phyloP scores from a whole-genome alignment of 2,888 invertebrate species.

The Cataglyphis albicans region DNA sequence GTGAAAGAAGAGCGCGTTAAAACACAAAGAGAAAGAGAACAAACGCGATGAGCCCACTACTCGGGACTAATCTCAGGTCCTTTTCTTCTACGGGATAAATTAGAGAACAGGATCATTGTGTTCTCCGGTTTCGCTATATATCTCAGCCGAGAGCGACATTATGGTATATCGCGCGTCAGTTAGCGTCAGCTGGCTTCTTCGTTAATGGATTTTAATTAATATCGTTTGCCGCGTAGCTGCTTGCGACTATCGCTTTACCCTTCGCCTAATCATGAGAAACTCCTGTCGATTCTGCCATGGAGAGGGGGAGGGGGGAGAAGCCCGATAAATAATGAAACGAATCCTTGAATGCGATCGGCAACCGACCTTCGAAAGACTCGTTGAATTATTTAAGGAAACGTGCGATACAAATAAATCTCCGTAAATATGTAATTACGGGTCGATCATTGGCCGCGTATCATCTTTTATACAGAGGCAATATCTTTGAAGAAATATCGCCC shows the following conservation, averaged over 20 bases:
- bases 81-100: conserved; percentile 40
- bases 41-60: neutral
- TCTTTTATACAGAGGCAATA: conserved; percentile 18
- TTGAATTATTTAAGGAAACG: conserved; percentile 57
- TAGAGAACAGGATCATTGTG: conserved; percentile 31
- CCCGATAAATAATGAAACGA: conserved; percentile 59
- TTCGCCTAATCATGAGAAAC: conserved; percentile 55
- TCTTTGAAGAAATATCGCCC: neutral
- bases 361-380: conserved; percentile 1
- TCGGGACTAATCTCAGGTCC: conserved; percentile 43
- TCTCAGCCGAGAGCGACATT: conserved; percentile 17
- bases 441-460: conserved; percentile 7
- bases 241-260: neutral
- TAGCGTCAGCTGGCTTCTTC: conserved; percentile 42
- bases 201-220: conserved; percentile 73
- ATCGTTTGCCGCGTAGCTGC: conserved; percentile 49
- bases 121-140: conserved; percentile 58
- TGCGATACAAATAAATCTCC: conserved; percentile 41
- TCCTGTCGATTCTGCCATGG: neutral
- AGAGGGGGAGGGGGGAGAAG: no score
- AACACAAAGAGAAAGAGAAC: neutral
- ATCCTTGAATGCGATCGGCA: conserved; percentile 32
- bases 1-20: neutral
- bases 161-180: conserved; percentile 40
- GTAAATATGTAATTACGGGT: conserved; percentile 42